Evolutionary conservation across 1,140 invertebrate species (phyloP), one percentile per base, ranked within the genome.

Genomic region (Brachionus rubens): DNA sequence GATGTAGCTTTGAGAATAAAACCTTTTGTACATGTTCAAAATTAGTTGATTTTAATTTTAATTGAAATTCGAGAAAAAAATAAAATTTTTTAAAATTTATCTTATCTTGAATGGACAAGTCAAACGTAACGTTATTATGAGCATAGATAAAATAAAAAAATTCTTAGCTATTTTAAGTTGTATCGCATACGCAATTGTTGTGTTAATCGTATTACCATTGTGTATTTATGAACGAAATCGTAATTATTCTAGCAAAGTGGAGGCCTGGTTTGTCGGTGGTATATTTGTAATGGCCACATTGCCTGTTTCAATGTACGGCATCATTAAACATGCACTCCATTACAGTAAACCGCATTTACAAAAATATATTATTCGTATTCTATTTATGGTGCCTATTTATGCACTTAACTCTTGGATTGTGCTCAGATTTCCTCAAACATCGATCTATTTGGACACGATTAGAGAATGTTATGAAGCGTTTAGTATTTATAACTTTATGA

Each of bases 311-410:
- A 88, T 97, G 79, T 96, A 92, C 89, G 92, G 94, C 84, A 96
- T 98, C 79, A 89, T 91, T 33, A 91, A 94, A 83, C 94, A 97
- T 86, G 88, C 96, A 80, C 90, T 95, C 72, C 90, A 96, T 84
- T 97, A 94, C 80, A 95, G 91, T 0, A 91, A 94, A 82, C 94
- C 94, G 24, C 90, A 89, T 81, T 85, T 97, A 77, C 94, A 98
- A 80, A 93, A 94, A 86, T 91, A 94, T 84, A 94, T 97, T 75
- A 94, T 79, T 83, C 92, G 94, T 82, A 93, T 97, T 85, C 82
- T 97, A 79, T 96, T 93, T 93, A 97, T 97, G 94, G 93, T 97
- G 59, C 94, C 94, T 78, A 94, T 96, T 80, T 97, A 97, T 88
- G 91, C 93, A 40, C 82, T 93, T 10, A 95, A 96, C 89, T 92